Evolutionary conservation across 2,888 invertebrate genomes (phyloP).

Genomic region (Boloria euphrosyne): DNA sequence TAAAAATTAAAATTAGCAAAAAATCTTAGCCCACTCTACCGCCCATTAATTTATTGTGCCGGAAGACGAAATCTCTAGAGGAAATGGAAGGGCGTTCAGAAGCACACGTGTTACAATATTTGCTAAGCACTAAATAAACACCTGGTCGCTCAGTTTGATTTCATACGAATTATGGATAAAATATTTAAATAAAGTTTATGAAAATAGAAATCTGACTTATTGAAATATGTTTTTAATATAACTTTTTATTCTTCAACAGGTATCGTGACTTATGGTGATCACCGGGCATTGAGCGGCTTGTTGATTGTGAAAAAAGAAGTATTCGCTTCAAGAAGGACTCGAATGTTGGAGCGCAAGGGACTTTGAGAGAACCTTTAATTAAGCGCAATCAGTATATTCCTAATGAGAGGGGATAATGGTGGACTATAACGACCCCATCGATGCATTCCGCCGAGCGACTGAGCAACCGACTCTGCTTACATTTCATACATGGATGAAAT

Average conservation of each 20-base stretch:
- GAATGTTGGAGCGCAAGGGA: slow-evolving; percentile 69
- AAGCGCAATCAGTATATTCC: slow-evolving; percentile 82
- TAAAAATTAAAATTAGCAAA: slow-evolving; percentile 67
- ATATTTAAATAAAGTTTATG: slow-evolving; percentile 33
- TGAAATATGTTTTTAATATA: slow-evolving; percentile 43
- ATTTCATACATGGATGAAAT: slow-evolving; percentile 72
- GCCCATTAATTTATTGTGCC: slow-evolving; percentile 77
- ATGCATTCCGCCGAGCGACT: slow-evolving; percentile 73
- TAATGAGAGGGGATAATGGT: slow-evolving; percentile 81
- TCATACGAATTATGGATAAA: slow-evolving; percentile 49
- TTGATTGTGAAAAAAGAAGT: slow-evolving; percentile 78
- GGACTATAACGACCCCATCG: slow-evolving; percentile 78
- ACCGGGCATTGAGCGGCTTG: slow-evolving; percentile 76
- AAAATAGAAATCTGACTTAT: slow-evolving; percentile 21
- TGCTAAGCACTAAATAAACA: slow-evolving; percentile 75
- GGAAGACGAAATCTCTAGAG: slow-evolving; percentile 81
- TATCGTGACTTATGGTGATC: slow-evolving; percentile 74
- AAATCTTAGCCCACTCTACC: slow-evolving; percentile 57
- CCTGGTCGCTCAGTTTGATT: slow-evolving; percentile 62
- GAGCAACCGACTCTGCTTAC: slow-evolving; percentile 66
- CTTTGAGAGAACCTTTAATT: slow-evolving; percentile 77
- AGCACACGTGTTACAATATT: slow-evolving; percentile 82
- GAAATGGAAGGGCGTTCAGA: slow-evolving; percentile 72
- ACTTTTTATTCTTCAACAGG: slow-evolving; percentile 60
- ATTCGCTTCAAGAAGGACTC: slow-evolving; percentile 68